Evolutionary conservation across 2,113 vertebrate genomes (phyloP), one percentile per base, ranked within the genome.

Genomic region (Myrmophylax atrothorax): DNA sequence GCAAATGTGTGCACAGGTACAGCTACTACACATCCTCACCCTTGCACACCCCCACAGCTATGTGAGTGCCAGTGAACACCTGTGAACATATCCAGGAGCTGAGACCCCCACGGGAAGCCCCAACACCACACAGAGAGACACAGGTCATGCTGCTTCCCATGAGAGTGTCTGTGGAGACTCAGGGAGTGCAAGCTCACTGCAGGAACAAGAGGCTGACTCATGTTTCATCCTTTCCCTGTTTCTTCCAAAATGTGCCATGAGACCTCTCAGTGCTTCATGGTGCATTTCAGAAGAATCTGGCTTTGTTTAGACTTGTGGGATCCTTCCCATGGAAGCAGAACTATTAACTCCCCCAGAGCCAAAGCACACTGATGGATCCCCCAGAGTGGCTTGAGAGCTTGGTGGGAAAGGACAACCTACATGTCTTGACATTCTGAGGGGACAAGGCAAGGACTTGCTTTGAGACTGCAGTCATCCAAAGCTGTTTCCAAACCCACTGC

Each of bases 151-250:
- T 2, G 1, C 37, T 56, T 64, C 40, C 58, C 19, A 12, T 18
- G 17, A 68, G 13, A 59, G 2, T 10, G 7, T 37, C 68, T 5
- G 0, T 12, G 0, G 44, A 42, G 87, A 80, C 31, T 24, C 1
- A 0, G 29, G 12, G 18, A 1, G 3, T 35, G 44, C 73, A 64
- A 73, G 49, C 9, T 69, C 84, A 6, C 50, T 42, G 59, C 64
- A 81, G 84, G 59, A 89, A 19, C 31, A 42, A 18, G 29, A 23
- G 26, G 20, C 60, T 91, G 84, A 91, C 52, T 95, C 94, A 59
- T 17, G 50, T n/a, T 62, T 66, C 42, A n/a, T 5, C 69, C 64
- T 91, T 67, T 75, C 49, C 26, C 6, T 53, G n/a, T 29, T 72
- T 38, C 70, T 79, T 80, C 59, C 82, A 81, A 89, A 81, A 55